Evolutionary conservation across 2,888 invertebrate genomes (phyloP), one percentile per base, ranked within the genome.

Genomic region (Leptinotarsa tumamoca): DNA sequence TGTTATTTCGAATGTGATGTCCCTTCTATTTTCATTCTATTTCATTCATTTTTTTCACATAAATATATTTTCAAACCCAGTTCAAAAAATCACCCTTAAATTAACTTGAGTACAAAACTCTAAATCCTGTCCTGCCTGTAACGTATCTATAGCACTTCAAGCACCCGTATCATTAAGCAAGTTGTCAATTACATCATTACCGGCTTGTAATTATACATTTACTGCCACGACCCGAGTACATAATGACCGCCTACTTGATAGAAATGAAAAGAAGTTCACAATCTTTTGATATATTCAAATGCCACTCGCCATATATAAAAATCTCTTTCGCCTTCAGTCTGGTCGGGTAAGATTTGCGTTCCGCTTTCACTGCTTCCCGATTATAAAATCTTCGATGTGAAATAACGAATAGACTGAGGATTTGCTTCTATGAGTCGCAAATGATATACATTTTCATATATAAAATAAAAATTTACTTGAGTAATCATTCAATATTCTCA

Each of bases 181-280:
- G 74, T 74, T 78, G 78, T 78, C 78, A 78, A 78, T 78, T 78
- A 78, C 74, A 76, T 78, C 76, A 78, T 78, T 78, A 78, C 74
- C 72, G 71, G 72, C 78, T 74, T 78, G 78, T 75, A 78, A 78
- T 78, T 78, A 78, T 74, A 63, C 72, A 66, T 70, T 72, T 72
- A 72, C 71, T 33, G 49, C 71, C 56, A 54, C 68, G 61, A 52
- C 43, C 68, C 67, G 72, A 77, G 77, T 75, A 71, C 73, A 77
- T 77, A 77, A 77, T 77, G 68, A 63, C 77, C 75, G n/a, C 50
- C 73, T 72, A 78, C 78, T 78, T 78, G 78, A 78, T 78, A 73
- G 63, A 71, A 73, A 67, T 76, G 74, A 76, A 76, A 78, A 76
- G 76, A 67, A 71, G 71, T 76, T 78, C 74, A 52, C 74, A 67